phyloP scores from a whole-genome alignment of 2,888 invertebrate species.

The Tipula unca region DNA sequence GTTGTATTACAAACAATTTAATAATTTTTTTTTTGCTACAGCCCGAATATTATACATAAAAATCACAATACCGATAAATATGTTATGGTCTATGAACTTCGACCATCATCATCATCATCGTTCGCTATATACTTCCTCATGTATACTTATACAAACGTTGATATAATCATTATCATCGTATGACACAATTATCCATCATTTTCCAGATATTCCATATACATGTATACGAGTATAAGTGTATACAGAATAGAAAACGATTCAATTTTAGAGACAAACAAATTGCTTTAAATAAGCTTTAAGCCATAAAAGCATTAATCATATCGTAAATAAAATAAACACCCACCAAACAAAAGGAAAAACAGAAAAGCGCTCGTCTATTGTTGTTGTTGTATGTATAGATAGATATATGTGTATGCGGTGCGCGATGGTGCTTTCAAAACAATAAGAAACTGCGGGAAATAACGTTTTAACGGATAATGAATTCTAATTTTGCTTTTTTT shows the following conservation, averaged over 20 bases:
- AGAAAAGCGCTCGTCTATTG: background rate
- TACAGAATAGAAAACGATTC: background rate
- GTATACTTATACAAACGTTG: background rate
- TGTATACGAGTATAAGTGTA: too few species aligned
- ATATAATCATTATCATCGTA: background rate
- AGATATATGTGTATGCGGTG: background rate
- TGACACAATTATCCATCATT: background rate
- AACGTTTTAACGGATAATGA: background rate
- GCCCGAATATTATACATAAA: background rate
- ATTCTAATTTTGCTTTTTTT: background rate
- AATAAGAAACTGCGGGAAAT: background rate
- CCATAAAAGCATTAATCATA: background rate
- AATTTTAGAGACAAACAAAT: background rate
- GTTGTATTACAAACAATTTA: background rate
- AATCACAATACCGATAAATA: background rate
- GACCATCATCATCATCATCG: background rate
- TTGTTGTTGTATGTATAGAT: too few species aligned
- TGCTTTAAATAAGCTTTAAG: constrained; percentile 14
- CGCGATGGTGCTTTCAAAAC: background rate
- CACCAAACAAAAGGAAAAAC: background rate
- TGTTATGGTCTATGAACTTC: background rate
- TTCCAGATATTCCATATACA: background rate
- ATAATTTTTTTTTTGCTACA: background rate
- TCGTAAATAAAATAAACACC: background rate
- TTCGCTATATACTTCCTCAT: background rate